phyloP scores from a whole-genome alignment of 2,113 vertebrate species.

The Archocentrus centrarchus region DNA sequence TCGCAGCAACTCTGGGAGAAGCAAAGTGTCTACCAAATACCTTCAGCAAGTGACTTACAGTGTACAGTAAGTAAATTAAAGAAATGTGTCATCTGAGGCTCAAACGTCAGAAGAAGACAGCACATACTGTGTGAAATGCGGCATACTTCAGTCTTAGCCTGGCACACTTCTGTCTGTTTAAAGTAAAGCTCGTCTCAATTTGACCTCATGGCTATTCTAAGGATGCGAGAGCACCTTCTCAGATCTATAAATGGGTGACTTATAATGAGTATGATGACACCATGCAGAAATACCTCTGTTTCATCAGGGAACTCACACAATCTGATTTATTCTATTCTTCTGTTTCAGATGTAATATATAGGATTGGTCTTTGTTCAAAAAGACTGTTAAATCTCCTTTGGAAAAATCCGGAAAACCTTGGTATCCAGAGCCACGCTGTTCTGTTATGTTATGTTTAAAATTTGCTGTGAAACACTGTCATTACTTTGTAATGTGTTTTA shows the following conservation, averaged over 20 bases:
- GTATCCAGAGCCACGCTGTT: neutral
- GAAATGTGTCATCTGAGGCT: constrained; percentile 17
- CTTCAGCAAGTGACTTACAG: neutral
- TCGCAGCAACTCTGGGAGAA: neutral
- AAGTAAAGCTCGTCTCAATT: constrained; percentile 61
- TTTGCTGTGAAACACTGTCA: neutral
- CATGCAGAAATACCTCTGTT: constrained; percentile 72
- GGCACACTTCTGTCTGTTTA: constrained; percentile 64
- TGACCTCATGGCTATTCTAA: constrained; percentile 77
- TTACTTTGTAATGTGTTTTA: neutral
- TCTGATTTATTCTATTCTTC: constrained; percentile 58
- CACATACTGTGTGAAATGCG: constrained; percentile 4
- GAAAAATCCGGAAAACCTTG: neutral
- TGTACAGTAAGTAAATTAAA: constrained; percentile 4
- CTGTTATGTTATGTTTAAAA: neutral
- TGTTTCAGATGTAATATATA: constrained; percentile 21
- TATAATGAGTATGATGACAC: constrained; percentile 78
- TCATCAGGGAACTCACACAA: constrained; percentile 67
- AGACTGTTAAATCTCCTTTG: constrained; percentile 27
- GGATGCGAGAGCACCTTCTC: constrained; percentile 72
- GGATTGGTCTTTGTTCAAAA: constrained; percentile 46
- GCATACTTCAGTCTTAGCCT: constrained; percentile 31
- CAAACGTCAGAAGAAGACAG: constrained; percentile 25
- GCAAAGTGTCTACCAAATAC: neutral
- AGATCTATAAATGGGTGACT: constrained; percentile 74